phyloP scores from a whole-genome alignment of 1,140 invertebrate species.

The Ptiloglossa arizonensis region DNA sequence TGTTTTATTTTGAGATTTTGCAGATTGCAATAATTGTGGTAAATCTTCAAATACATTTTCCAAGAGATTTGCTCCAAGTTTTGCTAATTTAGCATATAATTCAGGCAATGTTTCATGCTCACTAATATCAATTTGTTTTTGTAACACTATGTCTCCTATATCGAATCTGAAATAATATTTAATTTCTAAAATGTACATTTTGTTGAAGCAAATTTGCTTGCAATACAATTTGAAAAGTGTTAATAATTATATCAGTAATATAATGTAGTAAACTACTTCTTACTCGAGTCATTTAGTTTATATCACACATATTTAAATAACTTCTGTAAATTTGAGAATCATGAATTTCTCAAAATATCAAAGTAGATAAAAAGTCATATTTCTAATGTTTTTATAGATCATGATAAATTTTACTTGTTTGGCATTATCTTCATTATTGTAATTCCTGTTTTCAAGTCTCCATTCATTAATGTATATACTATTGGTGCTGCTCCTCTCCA shows the following conservation, averaged over 20 bases:
- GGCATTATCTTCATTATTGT: constrained; percentile 94
- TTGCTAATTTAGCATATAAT: constrained; percentile 85
- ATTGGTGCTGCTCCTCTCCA: constrained; percentile 97
- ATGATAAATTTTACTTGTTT: constrained; percentile 87
- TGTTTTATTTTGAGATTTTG: constrained; percentile 83
- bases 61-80: constrained; percentile 87
- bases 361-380: constrained; percentile 2
- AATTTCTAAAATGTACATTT: not conserved
- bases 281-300: too few species aligned
- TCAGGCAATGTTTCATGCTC: constrained; percentile 86
- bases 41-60: constrained; percentile 85
- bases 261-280: too few species aligned
- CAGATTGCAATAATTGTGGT: constrained; percentile 83
- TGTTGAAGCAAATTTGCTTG: too few species aligned
- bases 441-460: constrained; percentile 91
- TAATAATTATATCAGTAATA: too few species aligned
- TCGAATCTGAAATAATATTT: constrained; percentile 86
- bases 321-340: too few species aligned
- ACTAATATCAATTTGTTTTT: constrained; percentile 84
- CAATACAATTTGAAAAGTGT: too few species aligned
- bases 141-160: constrained; percentile 90
- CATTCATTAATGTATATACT: constrained; percentile 91
- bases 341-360: not conserved
- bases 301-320: too few species aligned
- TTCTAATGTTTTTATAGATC: too few species aligned